Base-by-base conservation (phyloP, 2,797 vertebrate genomes). In the Knipowitschia caucasica region DNA sequence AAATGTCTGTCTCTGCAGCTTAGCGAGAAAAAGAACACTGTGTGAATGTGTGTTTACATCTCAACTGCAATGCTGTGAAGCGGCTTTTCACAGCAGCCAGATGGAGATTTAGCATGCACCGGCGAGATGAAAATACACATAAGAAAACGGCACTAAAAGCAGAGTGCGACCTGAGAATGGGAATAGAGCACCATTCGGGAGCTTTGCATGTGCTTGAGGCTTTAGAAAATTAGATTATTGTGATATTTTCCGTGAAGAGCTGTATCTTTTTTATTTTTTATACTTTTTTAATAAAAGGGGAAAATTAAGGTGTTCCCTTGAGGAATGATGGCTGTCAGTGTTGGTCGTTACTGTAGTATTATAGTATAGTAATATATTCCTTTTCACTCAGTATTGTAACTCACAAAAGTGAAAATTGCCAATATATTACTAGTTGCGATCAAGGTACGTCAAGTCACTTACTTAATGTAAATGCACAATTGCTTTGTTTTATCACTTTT, bases 31-130 rank as follows among this genome's bases (percentile, higher is more conserved):
- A 68, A 83, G 82, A 82, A 84, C 77, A 83, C 76, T 80, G 78
- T 81, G 75, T 77, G 80, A 84, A 82, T 84, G 80, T 85, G 80
- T 88, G 83, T 86, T 84, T 87, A 85, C 81, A 81, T 87, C 83
- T 86, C 81, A 55, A 73, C 75, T 85, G 74, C 76, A 76, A 76
- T 83, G 75, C 82, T 84, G 84, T 81, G 83, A 86, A 84, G 75
- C 83, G 81, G 61, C 47, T 86, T 86, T 43, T 88, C 83, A 75
- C 80, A 81, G 80, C 68, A 30, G 76, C 82, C 86, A 84, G 85
- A 87, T 85, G 83, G 85, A 84, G 74, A 77, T 85, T 82, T 75
- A 83, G 77, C 77, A 79, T 82, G 78, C 60, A 29, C 65, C 62
- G 6, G 63, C 52, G 71, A 64, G 72, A 84, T 74, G 73, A 72